Base-by-base conservation (phyloP, 2,888 invertebrate species). In the Limnephilus auricula region DNA sequence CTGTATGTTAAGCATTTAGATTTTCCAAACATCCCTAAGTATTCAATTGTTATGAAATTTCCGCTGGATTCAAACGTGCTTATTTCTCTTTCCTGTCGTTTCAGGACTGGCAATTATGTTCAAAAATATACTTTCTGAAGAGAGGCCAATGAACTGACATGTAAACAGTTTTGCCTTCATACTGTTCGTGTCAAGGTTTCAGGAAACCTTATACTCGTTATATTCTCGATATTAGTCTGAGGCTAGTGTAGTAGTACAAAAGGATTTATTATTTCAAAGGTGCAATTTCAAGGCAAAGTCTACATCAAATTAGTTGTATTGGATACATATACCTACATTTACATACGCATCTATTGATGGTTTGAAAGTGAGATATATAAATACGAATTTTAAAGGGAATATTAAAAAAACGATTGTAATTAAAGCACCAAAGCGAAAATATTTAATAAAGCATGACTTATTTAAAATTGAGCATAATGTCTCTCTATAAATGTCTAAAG, bases 171-270 rank as follows among this genome's bases (percentile, higher is more conserved):
- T n/a, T n/a, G 2, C 50, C 85, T 40, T 50, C 6, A 65, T 34
- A 15, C 78, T 32, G 65, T 87, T 87, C 87, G 87, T 87, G 65
- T 78, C 78, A 65, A 87, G 78, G 32, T 78, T 87, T 65, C 18
- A 18, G 37, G 13, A 13, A 45, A 40, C 13, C 13, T 40, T 31
- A 40, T 4, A 15, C 80, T 82, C 32, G 32, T 82, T 82, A 65
- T 65, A 65, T 25, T 25, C 10, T 65, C 25, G 25, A 25, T 9
- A 65, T 25, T 65, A n/a, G 25, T 65, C 25, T 65, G 25, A 6
- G 65, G n/a, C n/a, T 65, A 9, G 25, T 65, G 18, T 65, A 5
- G 13, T 50, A 50, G n/a, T 65, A 65, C 25, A 25, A n/a, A 65
- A 25, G 2, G 25, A 2, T 65, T 25, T 65, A 25, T 65, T 65